These are phyloP conservation scores for Toxostoma redivivum DNA, from an alignment of 2,113 vertebrate species.

Conservation along the genomic window DNA sequence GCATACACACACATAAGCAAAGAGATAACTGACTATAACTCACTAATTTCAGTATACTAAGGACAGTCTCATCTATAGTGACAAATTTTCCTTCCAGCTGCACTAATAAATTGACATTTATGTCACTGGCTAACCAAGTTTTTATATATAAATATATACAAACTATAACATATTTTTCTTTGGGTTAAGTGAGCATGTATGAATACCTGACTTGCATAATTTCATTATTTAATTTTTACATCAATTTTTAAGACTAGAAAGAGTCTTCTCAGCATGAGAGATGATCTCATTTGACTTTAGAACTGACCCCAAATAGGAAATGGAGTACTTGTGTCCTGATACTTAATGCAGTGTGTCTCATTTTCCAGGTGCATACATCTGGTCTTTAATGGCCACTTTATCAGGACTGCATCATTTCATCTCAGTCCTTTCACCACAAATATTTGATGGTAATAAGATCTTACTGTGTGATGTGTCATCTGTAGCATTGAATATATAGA, in stretches of 20 bases:
- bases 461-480: background rate
- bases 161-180: background rate
- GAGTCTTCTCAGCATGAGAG: background rate
- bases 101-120: background rate
- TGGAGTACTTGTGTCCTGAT: constrained; percentile 13
- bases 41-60: background rate
- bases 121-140: background rate
- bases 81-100: background rate
- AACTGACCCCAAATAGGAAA: constrained; percentile 43
- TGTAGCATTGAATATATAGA: background rate
- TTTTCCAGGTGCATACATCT: constrained; percentile 62
- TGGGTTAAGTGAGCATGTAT: background rate
- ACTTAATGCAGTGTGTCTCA: constrained; percentile 37
- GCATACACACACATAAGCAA: background rate
- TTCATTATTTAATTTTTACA: background rate
- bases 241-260: background rate
- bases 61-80: background rate
- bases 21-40: background rate
- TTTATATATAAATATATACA: background rate
- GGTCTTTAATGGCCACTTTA: constrained; percentile 53
- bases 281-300: constrained; percentile 37
- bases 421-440: constrained; percentile 28
- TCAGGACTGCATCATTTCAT: constrained; percentile 56
- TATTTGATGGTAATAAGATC: constrained; percentile 46
- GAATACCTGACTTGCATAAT: background rate